A percentile compares a stretch with the other conserved stretches of the same genome.
These are phyloP conservation scores for Rotaria magnacalcarata DNA, from an alignment of 2,888 invertebrate genomes.

Conservation along the genomic window DNA sequence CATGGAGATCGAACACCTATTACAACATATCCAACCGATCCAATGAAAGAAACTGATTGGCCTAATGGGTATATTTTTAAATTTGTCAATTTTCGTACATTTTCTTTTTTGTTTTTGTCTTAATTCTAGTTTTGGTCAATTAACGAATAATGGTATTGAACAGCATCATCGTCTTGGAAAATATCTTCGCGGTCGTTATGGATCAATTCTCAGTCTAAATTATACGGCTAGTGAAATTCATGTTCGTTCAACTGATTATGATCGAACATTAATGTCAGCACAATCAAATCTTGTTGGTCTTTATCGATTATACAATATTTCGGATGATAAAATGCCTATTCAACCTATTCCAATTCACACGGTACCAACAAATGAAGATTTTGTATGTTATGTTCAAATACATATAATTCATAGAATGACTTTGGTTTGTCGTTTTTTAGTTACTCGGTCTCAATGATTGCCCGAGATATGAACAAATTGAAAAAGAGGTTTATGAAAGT, in stretches of 20 bases:
- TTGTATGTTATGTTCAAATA: not conserved
- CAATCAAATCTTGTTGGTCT: constrained; percentile 60
- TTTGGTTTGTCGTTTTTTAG: not conserved
- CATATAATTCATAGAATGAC: too few relatives aligned
- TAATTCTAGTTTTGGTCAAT: not conserved
- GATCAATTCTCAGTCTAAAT: not conserved
- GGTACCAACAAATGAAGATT: not conserved
- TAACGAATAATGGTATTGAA: not conserved
- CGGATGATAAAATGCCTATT: not conserved
- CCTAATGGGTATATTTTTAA: not conserved
- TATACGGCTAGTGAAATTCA: constrained; percentile 58
- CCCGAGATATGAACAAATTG: not conserved
- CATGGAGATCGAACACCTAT: constrained; percentile 17
- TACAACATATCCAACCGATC: constrained; percentile 12
- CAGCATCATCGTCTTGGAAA: not conserved
- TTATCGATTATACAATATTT: constrained; percentile 51
- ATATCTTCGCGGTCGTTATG: constrained; percentile 6
- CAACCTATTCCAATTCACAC: constrained; percentile 30
- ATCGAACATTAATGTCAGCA: constrained; percentile 70
- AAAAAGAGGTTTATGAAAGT: not conserved
- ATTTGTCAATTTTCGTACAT: not conserved
- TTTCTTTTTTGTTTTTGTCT: not conserved
- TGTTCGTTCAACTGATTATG: constrained; percentile 75
- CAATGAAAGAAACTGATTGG: not conserved
- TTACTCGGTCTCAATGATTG: not conserved